Conservation (phyloP, 2,113 vertebrate species). For the Brevimyrus niger region DNA sequence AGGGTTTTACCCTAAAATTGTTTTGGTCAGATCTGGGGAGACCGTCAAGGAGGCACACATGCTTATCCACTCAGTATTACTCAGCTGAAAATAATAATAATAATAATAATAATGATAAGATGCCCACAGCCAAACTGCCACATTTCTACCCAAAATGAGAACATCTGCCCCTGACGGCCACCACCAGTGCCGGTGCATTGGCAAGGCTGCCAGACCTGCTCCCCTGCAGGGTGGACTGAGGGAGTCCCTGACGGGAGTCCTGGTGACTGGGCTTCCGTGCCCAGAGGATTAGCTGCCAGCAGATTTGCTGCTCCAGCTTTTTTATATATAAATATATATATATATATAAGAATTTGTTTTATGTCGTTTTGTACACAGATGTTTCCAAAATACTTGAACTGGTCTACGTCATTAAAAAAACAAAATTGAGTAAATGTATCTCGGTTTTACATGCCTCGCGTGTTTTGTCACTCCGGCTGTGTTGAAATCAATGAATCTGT, state of each 20-base stretch:
- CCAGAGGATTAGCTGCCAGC: constrained; percentile 38
- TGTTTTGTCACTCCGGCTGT: constrained; percentile 9
- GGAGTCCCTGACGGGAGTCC: neutral
- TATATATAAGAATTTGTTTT: constrained; percentile 53
- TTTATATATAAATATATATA: constrained; percentile 32
- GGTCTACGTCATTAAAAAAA: constrained; percentile 58
- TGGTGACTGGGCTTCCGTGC: constrained; percentile 19
- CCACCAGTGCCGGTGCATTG: neutral
- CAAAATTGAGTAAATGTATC: constrained; percentile 49
- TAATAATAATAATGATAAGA: neutral
- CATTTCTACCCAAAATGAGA: neutral
- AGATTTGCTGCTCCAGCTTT: constrained; percentile 45
- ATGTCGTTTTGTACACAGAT: constrained; percentile 34
- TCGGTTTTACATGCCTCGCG: constrained; percentile 49
- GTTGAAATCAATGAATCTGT: neutral
- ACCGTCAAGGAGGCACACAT: constrained; percentile 19
- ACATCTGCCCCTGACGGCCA: neutral
- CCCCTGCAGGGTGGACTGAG: neutral
- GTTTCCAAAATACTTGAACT: constrained; percentile 66
- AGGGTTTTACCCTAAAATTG: constrained; percentile 22
- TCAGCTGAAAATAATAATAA: neutral
- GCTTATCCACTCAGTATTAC: constrained; percentile 17
- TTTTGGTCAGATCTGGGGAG: constrained; percentile 25
- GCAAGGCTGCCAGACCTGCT: neutral
- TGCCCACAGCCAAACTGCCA: neutral